Evolutionary conservation across 2,797 vertebrate species (phyloP), one percentile per base, ranked within the genome.

Genomic region (Lerista edwardsae): DNA sequence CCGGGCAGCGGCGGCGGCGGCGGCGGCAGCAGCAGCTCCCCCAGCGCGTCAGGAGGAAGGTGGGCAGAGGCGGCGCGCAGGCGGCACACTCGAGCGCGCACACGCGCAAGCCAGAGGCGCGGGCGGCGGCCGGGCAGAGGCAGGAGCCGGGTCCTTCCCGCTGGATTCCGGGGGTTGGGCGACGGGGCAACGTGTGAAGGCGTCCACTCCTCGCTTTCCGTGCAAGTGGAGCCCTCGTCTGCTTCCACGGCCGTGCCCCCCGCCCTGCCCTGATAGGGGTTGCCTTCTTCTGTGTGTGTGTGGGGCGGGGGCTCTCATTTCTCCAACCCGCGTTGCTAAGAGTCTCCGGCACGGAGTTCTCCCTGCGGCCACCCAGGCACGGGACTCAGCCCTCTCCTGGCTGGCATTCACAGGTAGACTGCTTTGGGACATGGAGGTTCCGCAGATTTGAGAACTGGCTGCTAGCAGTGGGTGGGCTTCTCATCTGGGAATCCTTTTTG

Each of bases 1-100:
- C 51, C 65, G 17, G 57, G 75, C 80, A 5, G 34, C 51, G 23
- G 80, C 72, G 29, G 51, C 21, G 31, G 64, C 55, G 14, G 34
- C n/a, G n/a, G n/a, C n/a, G n/a, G n/a, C n/a, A n/a, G 80, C 61
- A 14, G 71, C 69, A n/a, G 39, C 6, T 3, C n/a, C 21, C 21
- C 27, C 55, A 19, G 75, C 27, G 65, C 75, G 75, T 51, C 68
- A 57, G 21, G 55, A 57, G 55, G 75, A 62, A 79, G 75, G 83
- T 62, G 76, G 77, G 83, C 76, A 71, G 82, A 29, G 44, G 51
- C 34, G 68, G 82, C 41, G 57, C 68, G 67, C 68, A 3, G 17
- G 68, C 68, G 3, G 68, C 67, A 55, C 51, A 55, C 51, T 3
- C 51, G 10, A 12, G 51, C 51, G 51, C 51, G 51, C 51, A 55